These are phyloP conservation scores for Yponomeuta cagnagella DNA, from an alignment of 2,888 invertebrate species.

Conservation along the genomic window DNA sequence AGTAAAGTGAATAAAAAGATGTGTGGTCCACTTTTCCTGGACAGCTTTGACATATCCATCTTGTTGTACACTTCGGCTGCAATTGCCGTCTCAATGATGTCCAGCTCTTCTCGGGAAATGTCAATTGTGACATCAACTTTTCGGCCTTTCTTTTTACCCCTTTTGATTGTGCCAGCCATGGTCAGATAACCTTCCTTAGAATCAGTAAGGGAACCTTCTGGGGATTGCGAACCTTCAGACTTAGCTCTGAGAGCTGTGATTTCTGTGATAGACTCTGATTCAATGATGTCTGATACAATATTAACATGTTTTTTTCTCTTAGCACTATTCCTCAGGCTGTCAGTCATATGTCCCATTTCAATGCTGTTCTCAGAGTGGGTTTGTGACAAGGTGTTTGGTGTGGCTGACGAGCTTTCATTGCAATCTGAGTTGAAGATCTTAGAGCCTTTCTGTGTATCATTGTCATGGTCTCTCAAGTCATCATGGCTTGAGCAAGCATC, in stretches of 20 bases:
- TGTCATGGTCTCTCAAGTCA: slow-evolving; percentile 57
- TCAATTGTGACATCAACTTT: slow-evolving; percentile 83
- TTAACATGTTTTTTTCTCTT: slow-evolving; percentile 78
- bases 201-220: slow-evolving; percentile 74
- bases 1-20: slow-evolving; percentile 78
- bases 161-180: slow-evolving; percentile 83
- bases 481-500: slow-evolving; percentile 71
- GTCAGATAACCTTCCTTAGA: slow-evolving; percentile 78
- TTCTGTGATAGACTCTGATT: slow-evolving; percentile 60
- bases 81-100: slow-evolving; percentile 79
- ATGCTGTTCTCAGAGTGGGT: slow-evolving; percentile 70
- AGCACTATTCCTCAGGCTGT: slow-evolving; percentile 63
- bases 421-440: slow-evolving; percentile 51
- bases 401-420: slow-evolving; percentile 58
- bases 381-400: slow-evolving; percentile 64
- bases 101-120: slow-evolving; percentile 82
- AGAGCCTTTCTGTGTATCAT: slow-evolving; percentile 52
- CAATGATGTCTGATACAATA: slow-evolving; percentile 72
- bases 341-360: slow-evolving; percentile 62
- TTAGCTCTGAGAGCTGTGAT: slow-evolving; percentile 53
- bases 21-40: slow-evolving; percentile 78
- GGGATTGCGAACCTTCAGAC: slow-evolving; percentile 70
- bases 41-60: slow-evolving; percentile 73
- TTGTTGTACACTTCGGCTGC: slow-evolving; percentile 76
- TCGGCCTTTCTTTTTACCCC: slow-evolving; percentile 83